These are phyloP conservation scores for Bembecia ichneumoniformis DNA, from an alignment of 2,888 invertebrate species.

Conservation along the genomic window DNA sequence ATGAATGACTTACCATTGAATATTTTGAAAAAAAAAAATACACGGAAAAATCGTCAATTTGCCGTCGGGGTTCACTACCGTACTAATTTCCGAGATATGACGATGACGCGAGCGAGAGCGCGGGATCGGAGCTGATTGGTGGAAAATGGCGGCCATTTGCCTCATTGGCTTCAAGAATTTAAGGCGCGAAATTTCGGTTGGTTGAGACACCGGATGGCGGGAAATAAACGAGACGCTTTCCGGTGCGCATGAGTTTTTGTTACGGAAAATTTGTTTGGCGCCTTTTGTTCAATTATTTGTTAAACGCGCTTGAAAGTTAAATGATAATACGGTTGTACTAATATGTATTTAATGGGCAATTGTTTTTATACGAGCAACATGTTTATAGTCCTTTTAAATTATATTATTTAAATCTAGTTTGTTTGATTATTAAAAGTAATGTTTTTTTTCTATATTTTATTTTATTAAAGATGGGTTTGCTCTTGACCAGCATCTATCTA, in stretches of 20 bases:
- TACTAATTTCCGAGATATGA: conserved; percentile 71
- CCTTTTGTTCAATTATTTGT: conserved; percentile 23
- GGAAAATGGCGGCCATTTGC: conserved; percentile 62
- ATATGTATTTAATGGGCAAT: too few relatives aligned
- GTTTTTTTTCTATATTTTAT: too few relatives aligned
- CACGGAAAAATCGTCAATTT: conserved; percentile 63
- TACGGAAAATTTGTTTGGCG: conserved; percentile 62
- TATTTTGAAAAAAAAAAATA: conserved; percentile 38
- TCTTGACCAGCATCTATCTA: too few relatives aligned
- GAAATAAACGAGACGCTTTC: conserved; percentile 59
- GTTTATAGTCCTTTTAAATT: too few relatives aligned
- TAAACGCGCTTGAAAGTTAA: neutral
- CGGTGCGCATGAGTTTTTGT: conserved; percentile 55
- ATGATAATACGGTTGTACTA: neutral
- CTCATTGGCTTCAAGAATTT: conserved; percentile 49
- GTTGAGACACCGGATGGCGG: conserved; percentile 65
- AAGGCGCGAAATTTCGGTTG: conserved; percentile 72
- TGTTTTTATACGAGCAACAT: too few relatives aligned
- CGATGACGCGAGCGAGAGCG: conserved; percentile 70
- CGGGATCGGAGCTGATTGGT: conserved; percentile 62
- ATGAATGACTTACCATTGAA: conserved; percentile 37
- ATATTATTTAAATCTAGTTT: too few relatives aligned
- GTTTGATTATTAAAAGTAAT: too few relatives aligned
- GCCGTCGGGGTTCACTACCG: conserved; percentile 66
- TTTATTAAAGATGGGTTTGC: too few relatives aligned